Conservation (phyloP, 2,888 invertebrate genomes). For the Macrosiphum euphorbiae region DNA sequence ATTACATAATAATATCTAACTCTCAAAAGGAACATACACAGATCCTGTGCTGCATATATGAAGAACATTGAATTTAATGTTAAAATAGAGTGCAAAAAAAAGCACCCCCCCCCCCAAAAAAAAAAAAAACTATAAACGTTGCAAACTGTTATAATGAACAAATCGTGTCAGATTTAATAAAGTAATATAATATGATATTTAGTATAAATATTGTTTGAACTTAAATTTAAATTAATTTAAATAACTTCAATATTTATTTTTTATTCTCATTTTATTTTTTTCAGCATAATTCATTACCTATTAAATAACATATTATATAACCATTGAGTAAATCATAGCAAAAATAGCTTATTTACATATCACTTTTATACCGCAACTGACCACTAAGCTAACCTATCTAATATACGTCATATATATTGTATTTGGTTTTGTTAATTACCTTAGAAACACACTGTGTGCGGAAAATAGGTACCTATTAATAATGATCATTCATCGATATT, state of each 20-base stretch:
- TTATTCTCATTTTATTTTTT: too few relatives aligned
- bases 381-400: too few relatives aligned
- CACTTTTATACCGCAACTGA: too few relatives aligned
- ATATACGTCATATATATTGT: neutral
- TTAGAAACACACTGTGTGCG: neutral
- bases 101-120: too few relatives aligned
- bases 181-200: neutral
- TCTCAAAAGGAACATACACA: neutral
- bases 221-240: neutral
- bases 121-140: neutral
- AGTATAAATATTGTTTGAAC: too few relatives aligned
- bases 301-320: too few relatives aligned
- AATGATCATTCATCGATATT: neutral
- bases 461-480: too few relatives aligned
- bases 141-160: neutral
- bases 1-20: neutral
- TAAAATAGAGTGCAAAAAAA: neutral
- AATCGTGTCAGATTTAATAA: neutral
- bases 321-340: too few relatives aligned
- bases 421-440: neutral
- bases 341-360: too few relatives aligned
- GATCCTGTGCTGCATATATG: too few relatives aligned
- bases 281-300: too few relatives aligned
- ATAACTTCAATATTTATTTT: neutral
- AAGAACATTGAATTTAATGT: neutral